Percentiles rank a stretch among this genome's conserved stretches.
Evolutionary conservation across 1,140 invertebrate species (phyloP).

Genomic region (Vanessa tameamea): DNA sequence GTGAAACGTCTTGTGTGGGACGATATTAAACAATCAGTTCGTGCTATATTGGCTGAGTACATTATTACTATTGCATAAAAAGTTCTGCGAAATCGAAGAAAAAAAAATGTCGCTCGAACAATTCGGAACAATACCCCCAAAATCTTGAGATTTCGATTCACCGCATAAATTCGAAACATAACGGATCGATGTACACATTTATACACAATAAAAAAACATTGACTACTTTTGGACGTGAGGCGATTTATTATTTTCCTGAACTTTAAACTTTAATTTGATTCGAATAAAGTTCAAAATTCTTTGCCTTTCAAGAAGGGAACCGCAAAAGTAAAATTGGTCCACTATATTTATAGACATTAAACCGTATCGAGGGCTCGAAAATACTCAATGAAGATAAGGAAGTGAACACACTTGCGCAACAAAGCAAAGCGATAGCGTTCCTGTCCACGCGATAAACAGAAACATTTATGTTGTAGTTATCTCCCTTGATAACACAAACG

Average conservation of each 20-base stretch:
- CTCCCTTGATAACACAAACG: too few relatives aligned
- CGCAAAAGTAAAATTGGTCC: constrained; percentile 33
- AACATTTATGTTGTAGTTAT: too few relatives aligned
- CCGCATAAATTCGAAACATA: constrained; percentile 35
- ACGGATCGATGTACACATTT: constrained; percentile 37
- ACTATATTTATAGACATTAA: constrained; percentile 57
- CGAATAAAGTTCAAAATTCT: constrained; percentile 11
- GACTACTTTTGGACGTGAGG: constrained; percentile 24
- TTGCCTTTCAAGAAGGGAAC: not conserved
- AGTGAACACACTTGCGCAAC: not conserved
- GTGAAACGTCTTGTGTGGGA: constrained; percentile 2
- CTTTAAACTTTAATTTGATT: not conserved
- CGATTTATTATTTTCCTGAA: not conserved
- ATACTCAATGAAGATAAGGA: constrained; percentile 52
- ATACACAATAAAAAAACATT: constrained; percentile 40
- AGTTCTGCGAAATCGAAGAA: constrained; percentile 6
- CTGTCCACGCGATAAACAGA: too few relatives aligned
- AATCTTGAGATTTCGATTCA: constrained; percentile 26
- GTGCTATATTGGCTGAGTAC: constrained; percentile 26
- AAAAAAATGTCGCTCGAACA: constrained; percentile 13
- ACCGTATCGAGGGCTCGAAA: constrained; percentile 52
- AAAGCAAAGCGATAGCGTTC: not conserved
- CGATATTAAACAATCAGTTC: constrained; percentile 3
- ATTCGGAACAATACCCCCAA: constrained; percentile 36
- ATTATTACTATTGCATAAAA: constrained; percentile 22